Conservation (phyloP, 2,113 vertebrate genomes). For the Charina bottae region DNA sequence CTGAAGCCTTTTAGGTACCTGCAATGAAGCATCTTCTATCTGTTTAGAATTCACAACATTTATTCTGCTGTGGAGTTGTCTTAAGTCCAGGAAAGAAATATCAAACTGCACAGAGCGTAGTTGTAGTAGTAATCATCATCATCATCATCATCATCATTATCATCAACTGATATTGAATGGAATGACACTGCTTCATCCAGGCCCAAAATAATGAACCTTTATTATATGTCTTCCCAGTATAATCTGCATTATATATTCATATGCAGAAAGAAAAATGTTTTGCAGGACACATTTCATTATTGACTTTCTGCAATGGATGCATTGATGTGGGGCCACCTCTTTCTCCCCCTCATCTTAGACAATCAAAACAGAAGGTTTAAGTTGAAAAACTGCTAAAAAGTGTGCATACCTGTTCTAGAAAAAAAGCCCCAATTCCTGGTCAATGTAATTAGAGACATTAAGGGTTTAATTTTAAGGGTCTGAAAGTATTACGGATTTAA, state of each 20-base stretch:
- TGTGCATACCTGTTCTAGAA: neutral
- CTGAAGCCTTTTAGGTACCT: neutral
- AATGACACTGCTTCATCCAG: constrained; percentile 15
- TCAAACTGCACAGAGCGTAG: constrained; percentile 33
- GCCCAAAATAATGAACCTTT: constrained; percentile 1
- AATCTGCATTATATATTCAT: constrained; percentile 2
- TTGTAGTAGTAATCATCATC: neutral
- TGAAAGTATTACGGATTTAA: neutral
- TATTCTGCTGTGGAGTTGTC: constrained; percentile 15
- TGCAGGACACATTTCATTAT: neutral
- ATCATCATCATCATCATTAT: neutral
- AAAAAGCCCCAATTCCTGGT: constrained; percentile 10
- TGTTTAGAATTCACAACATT: neutral
- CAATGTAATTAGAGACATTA: neutral
- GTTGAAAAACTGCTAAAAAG: neutral
- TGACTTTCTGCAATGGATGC: constrained; percentile 3
- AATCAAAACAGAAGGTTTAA: neutral
- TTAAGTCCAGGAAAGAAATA: constrained; percentile 6
- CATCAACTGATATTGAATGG: constrained; percentile 32
- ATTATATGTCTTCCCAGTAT: constrained; percentile 32
- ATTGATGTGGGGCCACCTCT: constrained; percentile 10
- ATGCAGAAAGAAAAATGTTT: neutral
- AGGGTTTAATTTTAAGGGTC: neutral
- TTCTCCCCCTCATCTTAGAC: neutral
- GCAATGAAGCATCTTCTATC: constrained; percentile 3